Evolutionary conservation across 1,140 invertebrate genomes (phyloP).

Genomic region (Penaeus indicus): DNA sequence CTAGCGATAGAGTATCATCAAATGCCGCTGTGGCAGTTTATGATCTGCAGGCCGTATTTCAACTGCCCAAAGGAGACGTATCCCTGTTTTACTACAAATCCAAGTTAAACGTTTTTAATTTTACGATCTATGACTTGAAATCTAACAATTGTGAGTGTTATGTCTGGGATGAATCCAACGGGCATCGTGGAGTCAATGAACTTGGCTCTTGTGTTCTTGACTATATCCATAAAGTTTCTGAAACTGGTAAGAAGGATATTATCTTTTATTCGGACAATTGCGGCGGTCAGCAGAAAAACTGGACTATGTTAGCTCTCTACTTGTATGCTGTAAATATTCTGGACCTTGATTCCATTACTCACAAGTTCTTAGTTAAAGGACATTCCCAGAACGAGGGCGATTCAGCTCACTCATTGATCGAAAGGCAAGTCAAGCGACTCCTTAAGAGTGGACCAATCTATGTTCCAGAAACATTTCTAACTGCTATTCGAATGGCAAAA

Average conservation of each 20-base stretch:
- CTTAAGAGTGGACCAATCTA: no score
- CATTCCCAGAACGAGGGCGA: slow-evolving; percentile 68
- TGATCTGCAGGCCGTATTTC: slow-evolving; percentile 65
- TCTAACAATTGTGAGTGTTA: slow-evolving; percentile 62
- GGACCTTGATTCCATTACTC: slow-evolving; percentile 64
- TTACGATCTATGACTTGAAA: slow-evolving; percentile 63
- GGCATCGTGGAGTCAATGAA: slow-evolving; percentile 30
- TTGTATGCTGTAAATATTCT: slow-evolving; percentile 64
- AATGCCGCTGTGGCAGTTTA: slow-evolving; percentile 51
- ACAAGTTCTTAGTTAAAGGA: slow-evolving; percentile 67
- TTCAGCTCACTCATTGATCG: slow-evolving; percentile 67
- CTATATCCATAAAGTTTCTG: no score
- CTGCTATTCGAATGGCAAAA: no score
- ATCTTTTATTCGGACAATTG: slow-evolving; percentile 69
- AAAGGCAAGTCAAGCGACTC: slow-evolving; percentile 65
- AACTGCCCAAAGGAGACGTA: slow-evolving; percentile 59
- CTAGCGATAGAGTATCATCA: slow-evolving; percentile 2
- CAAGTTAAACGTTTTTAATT: slow-evolving; percentile 67
- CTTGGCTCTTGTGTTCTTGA: no score
- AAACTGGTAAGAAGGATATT: slow-evolving; percentile 57
- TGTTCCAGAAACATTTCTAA: no score
- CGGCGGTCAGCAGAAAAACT: slow-evolving; percentile 68
- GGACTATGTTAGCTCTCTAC: slow-evolving; percentile 67
- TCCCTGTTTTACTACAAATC: slow-evolving; percentile 67
- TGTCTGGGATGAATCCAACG: slow-evolving; percentile 67